A percentile compares a stretch with the other conserved stretches of the same genome.
Evolutionary conservation across 1,140 invertebrate species (phyloP).

Genomic region (Lucilia cuprina): DNA sequence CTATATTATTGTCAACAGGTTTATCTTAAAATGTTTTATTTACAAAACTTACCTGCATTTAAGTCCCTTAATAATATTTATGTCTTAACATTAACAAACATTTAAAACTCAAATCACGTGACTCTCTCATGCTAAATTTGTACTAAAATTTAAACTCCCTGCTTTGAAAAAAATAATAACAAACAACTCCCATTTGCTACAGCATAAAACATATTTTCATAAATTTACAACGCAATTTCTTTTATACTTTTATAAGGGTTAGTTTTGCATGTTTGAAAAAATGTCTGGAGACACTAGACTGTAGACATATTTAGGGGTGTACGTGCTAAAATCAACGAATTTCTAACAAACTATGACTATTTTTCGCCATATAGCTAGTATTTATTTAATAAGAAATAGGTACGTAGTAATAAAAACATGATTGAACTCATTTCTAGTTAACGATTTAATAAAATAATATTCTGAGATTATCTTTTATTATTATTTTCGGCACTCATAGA

Average conservation of each 20-base stretch:
- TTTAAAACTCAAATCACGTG: no score
- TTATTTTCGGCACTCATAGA: not conserved
- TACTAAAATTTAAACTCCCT: no score
- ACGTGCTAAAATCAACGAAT: not conserved
- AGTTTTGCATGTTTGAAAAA: not conserved
- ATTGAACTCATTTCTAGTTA: not conserved
- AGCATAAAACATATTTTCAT: no score
- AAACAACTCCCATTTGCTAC: no score
- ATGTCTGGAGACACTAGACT: not conserved
- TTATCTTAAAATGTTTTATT: no score
- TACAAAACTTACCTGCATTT: no score
- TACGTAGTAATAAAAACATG: not conserved
- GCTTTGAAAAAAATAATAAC: no score
- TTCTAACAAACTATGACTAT: not conserved
- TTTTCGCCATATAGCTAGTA: not conserved
- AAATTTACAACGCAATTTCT: not conserved
- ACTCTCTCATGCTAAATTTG: no score
- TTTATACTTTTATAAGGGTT: not conserved
- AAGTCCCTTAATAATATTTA: no score
- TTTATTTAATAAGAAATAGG: no score
- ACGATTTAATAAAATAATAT: not conserved
- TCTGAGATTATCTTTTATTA: not conserved
- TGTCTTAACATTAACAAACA: no score
- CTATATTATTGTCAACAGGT: no score
- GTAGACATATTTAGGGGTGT: not conserved